Conservation (phyloP, 2,113 vertebrate species). For the Thryonomys swinderianus region DNA sequence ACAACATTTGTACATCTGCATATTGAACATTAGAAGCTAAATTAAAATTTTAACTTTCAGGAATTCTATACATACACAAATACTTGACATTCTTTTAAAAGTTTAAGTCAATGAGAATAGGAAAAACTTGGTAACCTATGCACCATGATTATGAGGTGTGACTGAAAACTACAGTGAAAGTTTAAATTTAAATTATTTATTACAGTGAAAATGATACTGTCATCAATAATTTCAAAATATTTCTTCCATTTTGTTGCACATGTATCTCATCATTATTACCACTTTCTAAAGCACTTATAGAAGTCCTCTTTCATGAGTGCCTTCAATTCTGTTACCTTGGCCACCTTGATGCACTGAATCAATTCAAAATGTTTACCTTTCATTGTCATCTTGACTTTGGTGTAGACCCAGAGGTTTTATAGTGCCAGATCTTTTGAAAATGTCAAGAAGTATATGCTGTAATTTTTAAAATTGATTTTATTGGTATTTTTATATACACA, state of each 20-base stretch:
- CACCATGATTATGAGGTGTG: neutral
- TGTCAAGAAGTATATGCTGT: neutral
- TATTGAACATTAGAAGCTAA: neutral
- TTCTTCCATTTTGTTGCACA: neutral
- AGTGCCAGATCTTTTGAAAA: neutral
- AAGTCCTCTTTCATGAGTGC: neutral
- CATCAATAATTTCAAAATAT: neutral
- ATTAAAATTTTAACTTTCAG: neutral
- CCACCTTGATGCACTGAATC: neutral
- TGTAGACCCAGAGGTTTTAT: neutral
- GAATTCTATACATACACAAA: neutral
- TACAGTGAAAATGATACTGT: neutral
- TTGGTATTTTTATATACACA: too few relatives aligned
- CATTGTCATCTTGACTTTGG: neutral
- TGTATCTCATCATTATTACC: neutral
- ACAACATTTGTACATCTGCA: neutral
- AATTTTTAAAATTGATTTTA: too few relatives aligned
- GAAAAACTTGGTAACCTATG: neutral
- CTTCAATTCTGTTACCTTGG: neutral
- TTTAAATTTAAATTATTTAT: neutral
- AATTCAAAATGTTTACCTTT: neutral
- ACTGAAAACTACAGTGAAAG: neutral
- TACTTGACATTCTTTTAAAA: neutral
- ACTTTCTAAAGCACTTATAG: neutral
- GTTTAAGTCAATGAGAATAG: neutral